A percentile compares a stretch with the other conserved stretches of the same genome.
Evolutionary conservation across 1,140 invertebrate species (phyloP).

Genomic region (Eumaeus atala): DNA sequence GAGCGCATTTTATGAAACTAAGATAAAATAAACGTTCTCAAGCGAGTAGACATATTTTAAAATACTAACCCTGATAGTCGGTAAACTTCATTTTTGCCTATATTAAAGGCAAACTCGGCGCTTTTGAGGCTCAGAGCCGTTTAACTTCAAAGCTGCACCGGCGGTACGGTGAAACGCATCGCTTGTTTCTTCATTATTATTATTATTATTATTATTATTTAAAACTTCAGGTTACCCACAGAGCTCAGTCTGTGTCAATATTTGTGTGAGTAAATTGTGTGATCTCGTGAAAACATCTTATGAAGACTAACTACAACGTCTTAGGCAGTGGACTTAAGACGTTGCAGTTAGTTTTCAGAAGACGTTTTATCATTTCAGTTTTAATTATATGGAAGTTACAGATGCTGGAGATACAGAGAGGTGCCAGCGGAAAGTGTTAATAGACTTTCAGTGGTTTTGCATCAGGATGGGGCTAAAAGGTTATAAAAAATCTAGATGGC

Average conservation of each 20-base stretch:
- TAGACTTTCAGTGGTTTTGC: too few relatives aligned
- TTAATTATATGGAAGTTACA: too few relatives aligned
- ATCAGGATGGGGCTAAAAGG: too few relatives aligned
- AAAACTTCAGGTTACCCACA: neutral
- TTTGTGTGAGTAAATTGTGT: neutral
- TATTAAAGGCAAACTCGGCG: conserved; percentile 6
- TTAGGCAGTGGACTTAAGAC: too few relatives aligned
- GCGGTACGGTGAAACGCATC: neutral
- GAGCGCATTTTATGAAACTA: neutral
- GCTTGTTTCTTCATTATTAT: conserved; percentile 1
- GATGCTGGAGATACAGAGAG: too few relatives aligned
- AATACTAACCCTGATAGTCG: conserved; percentile 6
- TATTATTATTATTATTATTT: conserved; percentile 6
- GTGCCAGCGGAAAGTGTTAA: too few relatives aligned
- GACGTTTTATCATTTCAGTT: too few relatives aligned
- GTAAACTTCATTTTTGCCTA: conserved; percentile 6
- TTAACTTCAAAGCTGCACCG: conserved; percentile 4
- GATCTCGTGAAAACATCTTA: too few relatives aligned
- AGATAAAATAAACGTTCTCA: neutral
- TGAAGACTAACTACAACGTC: too few relatives aligned
- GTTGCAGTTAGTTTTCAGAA: too few relatives aligned
- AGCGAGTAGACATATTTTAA: neutral
- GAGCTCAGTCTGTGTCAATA: conserved; percentile 1
- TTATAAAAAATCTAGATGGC: too few relatives aligned
- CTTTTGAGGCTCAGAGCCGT: conserved; percentile 5